Percentiles rank a stretch among this genome's conserved stretches.
These are phyloP conservation scores for Oxyruncus cristatus DNA, from an alignment of 2,113 vertebrate genomes.

Conservation along the genomic window DNA sequence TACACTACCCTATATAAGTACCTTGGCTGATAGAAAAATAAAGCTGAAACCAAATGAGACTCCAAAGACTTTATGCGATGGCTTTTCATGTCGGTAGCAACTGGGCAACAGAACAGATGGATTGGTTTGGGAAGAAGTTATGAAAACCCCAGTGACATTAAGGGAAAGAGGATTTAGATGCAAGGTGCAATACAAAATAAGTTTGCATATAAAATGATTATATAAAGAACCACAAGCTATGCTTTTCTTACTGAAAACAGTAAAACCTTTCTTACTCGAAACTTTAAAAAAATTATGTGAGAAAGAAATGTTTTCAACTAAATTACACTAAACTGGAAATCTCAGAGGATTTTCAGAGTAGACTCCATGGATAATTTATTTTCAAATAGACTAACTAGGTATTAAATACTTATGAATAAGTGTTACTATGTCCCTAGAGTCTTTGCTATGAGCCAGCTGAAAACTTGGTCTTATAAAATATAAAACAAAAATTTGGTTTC, in stretches of 20 bases:
- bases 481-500: not conserved
- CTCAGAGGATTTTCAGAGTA: slow-evolving; percentile 23
- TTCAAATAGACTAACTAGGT: slow-evolving; percentile 26
- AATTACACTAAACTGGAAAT: slow-evolving; percentile 39
- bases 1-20: not conserved
- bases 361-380: not conserved
- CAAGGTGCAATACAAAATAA: not conserved
- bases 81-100: not conserved
- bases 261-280: not conserved
- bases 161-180: not conserved
- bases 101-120: not conserved
- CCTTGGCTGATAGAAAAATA: not conserved
- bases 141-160: not conserved
- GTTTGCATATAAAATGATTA: not conserved
- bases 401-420: slow-evolving; percentile 42
- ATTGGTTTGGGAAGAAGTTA: not conserved
- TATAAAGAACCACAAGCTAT: not conserved
- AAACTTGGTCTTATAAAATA: not conserved
- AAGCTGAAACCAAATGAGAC: not conserved
- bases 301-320: not conserved
- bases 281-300: not conserved
- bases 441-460: not conserved
- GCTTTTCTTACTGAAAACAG: not conserved
- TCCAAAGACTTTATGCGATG: not conserved
- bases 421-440: not conserved